Percentiles rank a stretch among this genome's conserved stretches.
Evolutionary conservation across 2,113 vertebrate genomes (phyloP).

Genomic region (Mola mola): DNA sequence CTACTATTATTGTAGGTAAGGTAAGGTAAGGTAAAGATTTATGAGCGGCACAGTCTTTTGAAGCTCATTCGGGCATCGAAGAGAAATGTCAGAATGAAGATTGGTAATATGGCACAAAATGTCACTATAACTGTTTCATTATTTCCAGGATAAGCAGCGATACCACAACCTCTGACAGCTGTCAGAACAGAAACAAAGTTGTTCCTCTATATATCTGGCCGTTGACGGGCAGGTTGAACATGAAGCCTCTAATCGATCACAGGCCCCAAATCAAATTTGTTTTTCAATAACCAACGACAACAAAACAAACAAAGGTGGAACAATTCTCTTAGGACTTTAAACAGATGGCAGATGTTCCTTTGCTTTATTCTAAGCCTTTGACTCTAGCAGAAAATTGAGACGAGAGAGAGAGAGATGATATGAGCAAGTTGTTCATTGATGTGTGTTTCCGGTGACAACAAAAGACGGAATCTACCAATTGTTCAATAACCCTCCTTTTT

Average conservation of each 20-base stretch:
- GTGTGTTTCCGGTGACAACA: slow-evolving; percentile 9
- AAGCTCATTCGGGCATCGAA: slow-evolving; percentile 27
- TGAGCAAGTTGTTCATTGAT: not conserved
- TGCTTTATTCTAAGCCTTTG: slow-evolving; percentile 11
- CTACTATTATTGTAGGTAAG: not conserved
- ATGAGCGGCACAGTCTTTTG: slow-evolving; percentile 42
- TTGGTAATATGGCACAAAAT: slow-evolving; percentile 11
- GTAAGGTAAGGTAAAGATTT: slow-evolving; percentile 43
- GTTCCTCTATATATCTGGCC: slow-evolving; percentile 3
- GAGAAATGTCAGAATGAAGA: slow-evolving; percentile 4
- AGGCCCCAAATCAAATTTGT: slow-evolving; percentile 44
- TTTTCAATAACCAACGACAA: slow-evolving; percentile 45
- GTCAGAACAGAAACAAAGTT: slow-evolving; percentile 12
- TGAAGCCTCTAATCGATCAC: slow-evolving; percentile 33
- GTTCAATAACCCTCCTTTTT: not conserved
- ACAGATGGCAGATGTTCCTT: slow-evolving; percentile 32
- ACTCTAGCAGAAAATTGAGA: not conserved
- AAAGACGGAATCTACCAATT: not conserved
- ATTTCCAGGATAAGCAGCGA: slow-evolving; percentile 3
- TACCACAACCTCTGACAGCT: not conserved
- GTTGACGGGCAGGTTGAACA: not conserved
- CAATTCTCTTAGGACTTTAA: slow-evolving; percentile 15
- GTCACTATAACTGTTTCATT: slow-evolving; percentile 11
- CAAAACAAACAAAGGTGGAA: slow-evolving; percentile 33
- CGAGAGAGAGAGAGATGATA: not conserved